Evolutionary conservation across 23 tunicate species (phyloP), one percentile per base, ranked within the genome.

Genomic region (Corella eumyota): DNA sequence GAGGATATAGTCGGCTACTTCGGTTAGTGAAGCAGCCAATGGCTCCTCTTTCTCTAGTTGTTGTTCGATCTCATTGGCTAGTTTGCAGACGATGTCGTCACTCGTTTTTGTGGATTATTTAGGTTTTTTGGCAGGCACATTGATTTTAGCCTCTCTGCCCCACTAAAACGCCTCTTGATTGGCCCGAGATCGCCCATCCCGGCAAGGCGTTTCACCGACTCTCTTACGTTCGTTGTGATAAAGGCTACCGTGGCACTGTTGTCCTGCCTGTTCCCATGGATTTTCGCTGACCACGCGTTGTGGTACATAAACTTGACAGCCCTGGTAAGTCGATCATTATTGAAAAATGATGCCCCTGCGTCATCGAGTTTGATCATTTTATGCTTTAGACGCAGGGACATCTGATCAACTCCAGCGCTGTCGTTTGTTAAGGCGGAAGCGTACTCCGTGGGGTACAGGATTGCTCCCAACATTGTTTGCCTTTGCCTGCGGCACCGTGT

Each of bases 401-500:
- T n/a, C n/a, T n/a, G n/a, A 17, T 27, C 57, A 6, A 40, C 48
- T 40, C 15, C 48, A 40, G 48, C 48, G 48, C 48, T 40, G 48
- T 51, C 19, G 57, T 51, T 51, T 5, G 57, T 6, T 34, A 54
- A 27, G 3, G 24, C 24, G 2, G 6, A 23, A 13, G 2, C 25
- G 13, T 4, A 33, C 60, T 2, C 13, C 20, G 15, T 54, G 28
- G 60, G 60, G 60, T 26, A 48, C 26, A 48, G 54, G 4, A 48
- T 25, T 4, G 22, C 26, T 21, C 54, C 54, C 24, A 48, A 48
- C 24, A 48, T 3, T 3, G 54, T 48, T 48, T 48, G 2, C 54
- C 54, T 7, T 54, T 54, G n/a, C 30, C 60, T 3, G 2, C 60
- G 13, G 30, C 60, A 2, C 60, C 60, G 60, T 54, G 60, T 4